Conservation (phyloP, 1,140 invertebrate species). For the Laodelphax striatellus region DNA sequence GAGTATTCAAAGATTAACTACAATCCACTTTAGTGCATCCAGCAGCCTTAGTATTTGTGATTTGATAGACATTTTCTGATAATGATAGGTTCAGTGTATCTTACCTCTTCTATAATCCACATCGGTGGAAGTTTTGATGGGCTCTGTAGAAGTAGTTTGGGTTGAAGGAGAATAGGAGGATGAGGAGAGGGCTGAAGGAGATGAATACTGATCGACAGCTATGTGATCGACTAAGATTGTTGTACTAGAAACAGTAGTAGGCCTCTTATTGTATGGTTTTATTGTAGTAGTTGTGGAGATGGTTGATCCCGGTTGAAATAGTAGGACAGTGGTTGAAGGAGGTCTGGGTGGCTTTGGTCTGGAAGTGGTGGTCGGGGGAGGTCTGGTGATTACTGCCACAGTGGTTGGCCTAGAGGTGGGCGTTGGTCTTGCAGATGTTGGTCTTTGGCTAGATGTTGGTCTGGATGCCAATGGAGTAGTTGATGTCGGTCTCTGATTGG, state of each 20-base stretch:
- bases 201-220: background rate
- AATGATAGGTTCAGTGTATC: background rate
- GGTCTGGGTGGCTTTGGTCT: background rate
- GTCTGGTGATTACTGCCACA: slow-evolving; percentile 1
- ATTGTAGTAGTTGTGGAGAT: slow-evolving; percentile 1
- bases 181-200: slow-evolving; percentile 21
- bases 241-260: slow-evolving; percentile 1
- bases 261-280: slow-evolving; percentile 6
- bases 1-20: no score
- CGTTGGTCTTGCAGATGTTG: background rate
- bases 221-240: background rate
- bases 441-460: background rate
- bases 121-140: slow-evolving; percentile 28
- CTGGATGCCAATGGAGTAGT: background rate
- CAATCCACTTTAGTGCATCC: no score
- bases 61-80: background rate
- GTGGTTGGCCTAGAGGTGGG: slow-evolving; percentile 4
- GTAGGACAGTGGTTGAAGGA: slow-evolving; percentile 4
- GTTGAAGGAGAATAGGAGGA: background rate
- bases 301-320: slow-evolving; percentile 7
- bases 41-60: background rate
- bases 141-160: background rate
- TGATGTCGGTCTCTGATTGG: slow-evolving; percentile 5
- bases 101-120: slow-evolving; percentile 51
- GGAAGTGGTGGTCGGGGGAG: slow-evolving; percentile 9